phyloP scores from a whole-genome alignment of 2,888 invertebrate species.

The Abrostola triplasia region DNA sequence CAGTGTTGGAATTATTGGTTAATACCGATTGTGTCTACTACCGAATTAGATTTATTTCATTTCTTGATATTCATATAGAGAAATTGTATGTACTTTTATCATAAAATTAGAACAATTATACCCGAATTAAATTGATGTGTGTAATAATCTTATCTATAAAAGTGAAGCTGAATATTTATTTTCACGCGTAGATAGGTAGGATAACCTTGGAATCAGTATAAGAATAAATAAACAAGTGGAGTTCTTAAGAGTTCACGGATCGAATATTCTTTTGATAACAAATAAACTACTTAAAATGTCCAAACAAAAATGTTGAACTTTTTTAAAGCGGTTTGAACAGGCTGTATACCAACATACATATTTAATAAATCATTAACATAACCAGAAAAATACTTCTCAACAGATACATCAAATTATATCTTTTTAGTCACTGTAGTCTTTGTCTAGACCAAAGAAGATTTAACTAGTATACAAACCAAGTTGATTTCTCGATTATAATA shows the following conservation, averaged over 20 bases:
- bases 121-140: background rate
- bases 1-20: too few species aligned
- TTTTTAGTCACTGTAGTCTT: too few species aligned
- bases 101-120: background rate
- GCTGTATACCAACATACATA: background rate
- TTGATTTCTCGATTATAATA: too few species aligned
- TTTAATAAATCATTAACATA: conserved; percentile 17
- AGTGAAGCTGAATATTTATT: conserved; percentile 14
- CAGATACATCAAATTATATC: conserved; percentile 1
- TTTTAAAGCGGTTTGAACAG: conserved; percentile 8
- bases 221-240: conserved; percentile 12
- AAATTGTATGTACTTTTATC: conserved; percentile 27
- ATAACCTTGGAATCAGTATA: conserved; percentile 32
- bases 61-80: too few species aligned
- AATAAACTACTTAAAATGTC: conserved; percentile 17
- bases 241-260: conserved; percentile 14
- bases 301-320: background rate
- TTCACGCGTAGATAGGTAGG: conserved; percentile 8
- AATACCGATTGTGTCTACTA: too few species aligned
- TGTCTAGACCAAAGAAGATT: background rate
- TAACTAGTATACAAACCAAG: background rate
- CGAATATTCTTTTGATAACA: conserved; percentile 3
- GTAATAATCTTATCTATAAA: background rate
- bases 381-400: conserved; percentile 16
- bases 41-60: too few species aligned